Percentiles rank a stretch among this genome's conserved stretches.
phyloP scores from a whole-genome alignment of 2,888 invertebrate species.

The Pogonocherus hispidulus region DNA sequence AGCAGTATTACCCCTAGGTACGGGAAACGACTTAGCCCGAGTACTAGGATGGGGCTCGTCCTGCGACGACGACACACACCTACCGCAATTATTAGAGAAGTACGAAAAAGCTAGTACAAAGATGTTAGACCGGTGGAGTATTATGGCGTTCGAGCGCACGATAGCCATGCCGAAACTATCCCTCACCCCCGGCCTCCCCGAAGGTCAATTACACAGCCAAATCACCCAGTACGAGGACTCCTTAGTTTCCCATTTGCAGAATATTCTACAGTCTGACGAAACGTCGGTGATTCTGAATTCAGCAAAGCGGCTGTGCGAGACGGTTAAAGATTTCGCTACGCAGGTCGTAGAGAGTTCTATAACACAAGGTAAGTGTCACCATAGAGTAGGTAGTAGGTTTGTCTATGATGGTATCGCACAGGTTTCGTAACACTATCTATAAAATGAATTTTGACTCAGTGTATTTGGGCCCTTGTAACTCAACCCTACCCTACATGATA shows the following conservation, averaged over 20 bases:
- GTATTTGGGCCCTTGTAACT: no score
- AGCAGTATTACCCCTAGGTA: slow-evolving; percentile 94
- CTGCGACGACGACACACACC: slow-evolving; percentile 94
- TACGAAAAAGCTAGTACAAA: slow-evolving; percentile 98
- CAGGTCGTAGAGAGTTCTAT: slow-evolving; percentile 74
- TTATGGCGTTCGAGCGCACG: slow-evolving; percentile 91
- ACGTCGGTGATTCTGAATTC: slow-evolving; percentile 80
- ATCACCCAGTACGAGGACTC: slow-evolving; percentile 83
- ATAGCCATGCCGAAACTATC: slow-evolving; percentile 74
- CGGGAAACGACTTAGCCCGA: slow-evolving; percentile 95
- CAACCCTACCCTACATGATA: no score
- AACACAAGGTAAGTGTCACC: slow-evolving; percentile 61
- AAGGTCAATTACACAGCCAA: slow-evolving; percentile 70
- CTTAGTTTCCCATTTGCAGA: slow-evolving; percentile 84
- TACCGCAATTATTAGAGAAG: slow-evolving; percentile 91
- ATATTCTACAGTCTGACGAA: slow-evolving; percentile 87
- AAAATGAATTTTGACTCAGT: no score
- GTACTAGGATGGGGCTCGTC: slow-evolving; percentile 97
- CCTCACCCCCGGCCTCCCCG: slow-evolving; percentile 69
- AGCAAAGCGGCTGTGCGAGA: slow-evolving; percentile 81
- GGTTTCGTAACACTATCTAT: no score
- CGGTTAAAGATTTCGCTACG: slow-evolving; percentile 81
- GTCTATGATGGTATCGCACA: no score
- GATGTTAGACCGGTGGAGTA: slow-evolving; percentile 96
- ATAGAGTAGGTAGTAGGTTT: no score